A percentile compares a stretch with the other conserved stretches of the same genome.
Evolutionary conservation across 2,888 invertebrate species (phyloP).

Genomic region (Trypoxylon attenuatum): DNA sequence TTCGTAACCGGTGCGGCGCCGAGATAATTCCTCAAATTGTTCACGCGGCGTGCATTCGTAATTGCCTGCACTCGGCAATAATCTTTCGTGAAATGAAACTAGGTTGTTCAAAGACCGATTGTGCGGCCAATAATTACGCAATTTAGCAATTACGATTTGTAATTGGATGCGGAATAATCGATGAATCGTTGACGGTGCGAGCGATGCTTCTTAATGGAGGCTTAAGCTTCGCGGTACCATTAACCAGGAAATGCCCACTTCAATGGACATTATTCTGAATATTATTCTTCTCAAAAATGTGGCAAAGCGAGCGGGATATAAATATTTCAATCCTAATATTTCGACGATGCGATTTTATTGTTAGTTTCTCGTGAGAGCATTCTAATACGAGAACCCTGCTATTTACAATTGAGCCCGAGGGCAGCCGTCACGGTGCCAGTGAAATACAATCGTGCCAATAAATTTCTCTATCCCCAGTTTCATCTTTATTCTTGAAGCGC

Average conservation of each 20-base stretch:
- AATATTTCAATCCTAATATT: no score
- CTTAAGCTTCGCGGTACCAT: slow-evolving; percentile 42
- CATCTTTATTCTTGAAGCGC: slow-evolving; percentile 38
- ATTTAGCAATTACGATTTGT: slow-evolving; percentile 44
- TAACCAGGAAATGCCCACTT: not conserved
- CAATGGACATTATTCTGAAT: not conserved
- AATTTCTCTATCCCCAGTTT: slow-evolving; percentile 45
- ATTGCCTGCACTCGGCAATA: slow-evolving; percentile 14
- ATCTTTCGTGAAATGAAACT: slow-evolving; percentile 1
- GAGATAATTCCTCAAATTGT: no score
- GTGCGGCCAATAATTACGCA: slow-evolving; percentile 40
- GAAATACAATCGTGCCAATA: slow-evolving; percentile 47
- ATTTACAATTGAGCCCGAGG: slow-evolving; percentile 31
- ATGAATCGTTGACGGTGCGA: slow-evolving; percentile 23
- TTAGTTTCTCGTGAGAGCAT: slow-evolving; percentile 17
- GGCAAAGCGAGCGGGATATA: not conserved
- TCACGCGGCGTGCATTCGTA: no score
- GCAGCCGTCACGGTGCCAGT: slow-evolving; percentile 26
- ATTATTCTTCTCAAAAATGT: not conserved
- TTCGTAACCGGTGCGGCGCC: no score
- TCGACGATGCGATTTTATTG: no score
- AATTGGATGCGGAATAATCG: slow-evolving; percentile 39
- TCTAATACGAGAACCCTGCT: slow-evolving; percentile 3
- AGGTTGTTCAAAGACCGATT: slow-evolving; percentile 18
- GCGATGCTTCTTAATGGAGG: slow-evolving; percentile 41